Evolutionary conservation across 64 coral and sea anemone genomes (phyloP), one percentile per base, ranked within the genome.

Genomic region (Montipora capricornis): DNA sequence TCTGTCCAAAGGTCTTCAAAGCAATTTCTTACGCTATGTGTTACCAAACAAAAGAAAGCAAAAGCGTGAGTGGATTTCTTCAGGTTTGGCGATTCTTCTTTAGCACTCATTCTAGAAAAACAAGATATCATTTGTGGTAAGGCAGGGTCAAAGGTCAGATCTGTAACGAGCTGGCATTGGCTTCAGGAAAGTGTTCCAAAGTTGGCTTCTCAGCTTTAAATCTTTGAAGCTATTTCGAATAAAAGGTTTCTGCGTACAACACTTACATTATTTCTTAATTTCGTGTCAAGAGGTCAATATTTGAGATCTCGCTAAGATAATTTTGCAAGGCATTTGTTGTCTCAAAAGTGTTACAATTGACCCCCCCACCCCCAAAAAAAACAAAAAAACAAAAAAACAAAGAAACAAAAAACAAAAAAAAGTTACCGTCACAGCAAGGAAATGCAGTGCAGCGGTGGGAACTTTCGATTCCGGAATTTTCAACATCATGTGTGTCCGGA

Each of bases 131-230:
- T 71, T 9, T 20, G 20, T 71, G 20, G 68, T 15, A 71, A 24
- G 20, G 20, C 4, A 53, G 78, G 78, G 48, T 67, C 60, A 47
- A 37, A 26, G 12, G 20, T 60, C 37, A 83, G 7, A 16, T 67
- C 44, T 83, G 29, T 48, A 26, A 24, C 60, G 6, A 16, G 14
- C 58, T 26, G 10, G 6, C 53, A 11, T 11, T 57, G 53, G 53
- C 37, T 37, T 57, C 53, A 11, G 8, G 29, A 7, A 51, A 19
- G 82, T 67, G 66, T 20, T 70, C 19, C 17, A 50, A 49, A 37
- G 70, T 86, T 71, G 68, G 1, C 45, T 19, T 71, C 66, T 9
- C 82, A 86, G 82, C 82, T 49, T 7, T 45, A 86, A 20, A 86
- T 49, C 53, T 44, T 71, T 11, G 46, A 64, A n/a, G 3, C 44